phyloP scores from a whole-genome alignment of 2,113 vertebrate species.

The Carollia perspicillata region DNA sequence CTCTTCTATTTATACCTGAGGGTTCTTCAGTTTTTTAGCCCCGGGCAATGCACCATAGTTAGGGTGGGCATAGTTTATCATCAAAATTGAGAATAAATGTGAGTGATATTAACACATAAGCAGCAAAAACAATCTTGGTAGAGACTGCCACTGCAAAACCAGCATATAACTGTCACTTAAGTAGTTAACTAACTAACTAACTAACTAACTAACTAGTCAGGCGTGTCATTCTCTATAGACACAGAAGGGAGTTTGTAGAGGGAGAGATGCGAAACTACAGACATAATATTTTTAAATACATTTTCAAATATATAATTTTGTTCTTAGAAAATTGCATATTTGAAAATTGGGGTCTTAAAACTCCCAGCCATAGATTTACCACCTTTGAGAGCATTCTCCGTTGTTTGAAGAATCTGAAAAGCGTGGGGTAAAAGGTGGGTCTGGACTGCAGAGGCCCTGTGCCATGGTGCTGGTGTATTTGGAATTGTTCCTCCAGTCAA shows the following conservation, averaged over 20 bases:
- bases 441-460: neutral
- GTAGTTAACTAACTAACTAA: neutral
- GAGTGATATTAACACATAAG: neutral
- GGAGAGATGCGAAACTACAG: accelerated
- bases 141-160: neutral
- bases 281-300: neutral
- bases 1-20: neutral
- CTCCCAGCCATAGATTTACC: neutral
- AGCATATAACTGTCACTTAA: neutral
- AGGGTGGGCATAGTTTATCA: neutral
- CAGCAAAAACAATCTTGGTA: neutral
- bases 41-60: neutral
- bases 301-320: conserved; percentile 7
- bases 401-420: neutral
- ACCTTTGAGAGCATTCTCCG: neutral
- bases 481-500: neutral
- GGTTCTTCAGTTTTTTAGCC: neutral
- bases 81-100: neutral
- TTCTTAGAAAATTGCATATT: neutral
- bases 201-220: neutral
- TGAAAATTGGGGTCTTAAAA: neutral
- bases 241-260: neutral
- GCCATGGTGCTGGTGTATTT: neutral
- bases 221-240: neutral
- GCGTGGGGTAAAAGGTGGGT: neutral